Base-by-base conservation (phyloP, 2,888 invertebrate genomes). In the Nymphalis c-album region DNA sequence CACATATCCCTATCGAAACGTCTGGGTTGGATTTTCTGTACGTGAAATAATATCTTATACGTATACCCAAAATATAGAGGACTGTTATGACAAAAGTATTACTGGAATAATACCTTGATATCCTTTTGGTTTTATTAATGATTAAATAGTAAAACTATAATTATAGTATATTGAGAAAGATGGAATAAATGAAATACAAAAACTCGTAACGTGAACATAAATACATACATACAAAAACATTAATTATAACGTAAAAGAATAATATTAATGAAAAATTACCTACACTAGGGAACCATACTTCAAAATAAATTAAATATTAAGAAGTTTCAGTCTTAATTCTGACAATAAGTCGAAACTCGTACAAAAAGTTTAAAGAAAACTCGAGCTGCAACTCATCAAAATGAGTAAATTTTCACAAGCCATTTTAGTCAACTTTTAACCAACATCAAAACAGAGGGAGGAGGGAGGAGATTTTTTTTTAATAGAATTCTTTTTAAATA, bases 301-400 rank as follows among this genome's bases (percentile, higher is more conserved):
- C 57, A 50, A 60, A 64, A 68, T 67, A 63, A 51, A 60, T 60
- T 63, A 13, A 40, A 31, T 57, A 53, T 65, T 60, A 70, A 26
- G 17, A 60, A 57, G 35, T 68, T 22, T 18, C 26, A 16, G 16
- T 22, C 48, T n/a, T 65, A 35, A 68, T 60, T 40, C 46, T 13
- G 50, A 55, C 57, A 63, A 51, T 70, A 60, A 64, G 46, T 55
- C 31, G 55, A 55, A 55, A 26, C 31, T 31, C 55, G 31, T 35
- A 55, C 31, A 55, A 55, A 62, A 59, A 65, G 62, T 55, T n/a
- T 63, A 45, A 31, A 64, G 60, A 62, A 65, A 20, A 31, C 55
- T 31, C 45, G 22, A 69, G 31, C 31, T 55, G 55, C 55, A 55
- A n/a, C 55, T 26, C 26, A 55, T 35, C 55, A 55, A 51, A 51